Base-by-base conservation (phyloP, 2,888 invertebrate species). In the Diloba caeruleocephala region DNA sequence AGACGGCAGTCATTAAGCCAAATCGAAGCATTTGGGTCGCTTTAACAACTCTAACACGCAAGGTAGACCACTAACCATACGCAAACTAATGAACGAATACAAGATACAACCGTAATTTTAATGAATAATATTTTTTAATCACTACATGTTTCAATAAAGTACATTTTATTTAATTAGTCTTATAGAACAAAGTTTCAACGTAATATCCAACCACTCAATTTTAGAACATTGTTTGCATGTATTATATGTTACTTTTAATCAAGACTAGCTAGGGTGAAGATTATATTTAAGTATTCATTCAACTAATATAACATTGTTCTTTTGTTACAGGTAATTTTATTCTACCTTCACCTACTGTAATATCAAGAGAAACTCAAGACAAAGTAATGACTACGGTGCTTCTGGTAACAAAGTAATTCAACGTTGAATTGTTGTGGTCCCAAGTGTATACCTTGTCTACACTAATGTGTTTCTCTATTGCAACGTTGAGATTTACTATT, bases 251-350 rank as follows among this genome's bases (percentile, higher is more conserved):
- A 46, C 25, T 44, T 58, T 52, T 62, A 59, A 65, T 62, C 43
- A 66, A 62, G 13, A 26, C 19, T 25, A 9, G 3, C 37, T 36
- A 29, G n/a, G 6, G 7, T 2, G 17, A 23, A 65, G 12, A 7
- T 17, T 8, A 17, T 41, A 42, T 15, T 15, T 28, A 44, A 48
- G 44, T 44, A 49, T 63, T 48, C 48, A 49, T 34, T 1, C 4
- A 34, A 53, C 19, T 57, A 41, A 66, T 45, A 17, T 49, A 45
- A 43, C 2, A 26, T 44, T 51, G 49, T 57, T 37, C 33, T 70
- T 29, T 68, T 65, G 68, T 68, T 68, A 6, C 68, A 70, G 68
- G 68, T 68, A 68, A 57, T 57, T 56, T 45, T 1, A 55, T 33
- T 44, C 14, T 13, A 45, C 21, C 5, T 39, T 32, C 17, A 23